Evolutionary conservation across 2,797 vertebrate genomes (phyloP).

Genomic region (Gambusia yucatana): DNA sequence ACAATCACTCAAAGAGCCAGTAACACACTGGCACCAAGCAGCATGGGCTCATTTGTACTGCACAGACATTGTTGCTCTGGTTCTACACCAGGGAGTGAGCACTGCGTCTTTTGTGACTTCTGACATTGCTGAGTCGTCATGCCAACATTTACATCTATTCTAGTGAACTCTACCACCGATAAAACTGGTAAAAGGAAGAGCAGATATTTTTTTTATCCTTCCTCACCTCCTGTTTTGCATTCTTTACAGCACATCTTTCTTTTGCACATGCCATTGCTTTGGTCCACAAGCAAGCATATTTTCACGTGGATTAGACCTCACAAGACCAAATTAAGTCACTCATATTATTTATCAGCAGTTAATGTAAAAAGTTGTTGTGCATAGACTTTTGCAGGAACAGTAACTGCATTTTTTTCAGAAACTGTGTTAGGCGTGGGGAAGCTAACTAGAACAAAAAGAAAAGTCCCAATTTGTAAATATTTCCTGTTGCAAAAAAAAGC

Average conservation of each 20-base stretch:
- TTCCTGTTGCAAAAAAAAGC: not conserved
- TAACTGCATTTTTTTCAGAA: not conserved
- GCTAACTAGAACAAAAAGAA: not conserved
- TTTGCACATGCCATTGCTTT: conserved; percentile 22
- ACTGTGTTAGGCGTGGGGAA: not conserved
- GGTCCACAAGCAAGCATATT: conserved; percentile 15
- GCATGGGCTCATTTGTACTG: conserved; percentile 58
- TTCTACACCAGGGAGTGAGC: conserved; percentile 54
- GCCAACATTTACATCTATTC: conserved; percentile 54
- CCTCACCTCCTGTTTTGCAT: conserved; percentile 48
- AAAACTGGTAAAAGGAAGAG: conserved; percentile 53
- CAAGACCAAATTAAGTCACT: not conserved
- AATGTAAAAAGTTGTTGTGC: not conserved
- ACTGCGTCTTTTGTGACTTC: conserved; percentile 64
- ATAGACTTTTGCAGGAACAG: conserved; percentile 6
- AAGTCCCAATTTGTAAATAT: not conserved
- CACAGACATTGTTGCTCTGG: conserved; percentile 57
- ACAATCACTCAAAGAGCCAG: conserved; percentile 64
- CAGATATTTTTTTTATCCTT: conserved; percentile 37
- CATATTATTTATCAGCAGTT: not conserved
- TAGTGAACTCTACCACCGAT: conserved; percentile 48
- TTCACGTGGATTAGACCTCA: conserved; percentile 19
- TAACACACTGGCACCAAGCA: conserved; percentile 69
- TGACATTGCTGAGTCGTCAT: conserved; percentile 44
- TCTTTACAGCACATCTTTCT: conserved; percentile 29